These are phyloP conservation scores for Pedicia rivosa DNA, from an alignment of 2,888 invertebrate genomes.

Conservation along the genomic window DNA sequence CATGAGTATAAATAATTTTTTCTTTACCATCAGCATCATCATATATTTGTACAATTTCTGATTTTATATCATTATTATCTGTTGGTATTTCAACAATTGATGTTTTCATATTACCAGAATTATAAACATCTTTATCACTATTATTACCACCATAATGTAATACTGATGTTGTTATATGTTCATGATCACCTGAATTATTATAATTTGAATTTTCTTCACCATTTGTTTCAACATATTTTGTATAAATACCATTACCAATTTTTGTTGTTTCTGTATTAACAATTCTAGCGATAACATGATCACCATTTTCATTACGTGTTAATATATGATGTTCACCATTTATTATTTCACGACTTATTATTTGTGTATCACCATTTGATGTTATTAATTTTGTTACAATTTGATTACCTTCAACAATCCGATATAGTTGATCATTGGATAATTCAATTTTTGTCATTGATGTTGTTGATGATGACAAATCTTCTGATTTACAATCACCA, in stretches of 20 bases:
- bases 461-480: too few species aligned
- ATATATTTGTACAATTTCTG: conserved; percentile 24
- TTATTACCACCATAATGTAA: conserved; percentile 23
- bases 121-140: conserved; percentile 7
- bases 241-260: conserved; percentile 19
- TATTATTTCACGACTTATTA: conserved; percentile 31
- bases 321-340: conserved; percentile 31
- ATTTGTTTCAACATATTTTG: conserved; percentile 25
- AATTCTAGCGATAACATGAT: conserved; percentile 30
- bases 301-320: conserved; percentile 31
- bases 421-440: conserved; percentile 10
- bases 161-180: too few species aligned
- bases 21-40: conserved; percentile 24
- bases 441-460: conserved; percentile 3
- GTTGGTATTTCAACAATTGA: not conserved
- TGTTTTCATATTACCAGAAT: too few species aligned
- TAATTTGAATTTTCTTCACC: conserved; percentile 27
- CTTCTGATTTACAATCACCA: too few species aligned
- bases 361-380: conserved; percentile 30
- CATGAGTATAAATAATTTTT: conserved; percentile 32
- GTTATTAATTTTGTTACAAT: conserved; percentile 16
- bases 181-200: too few species aligned
- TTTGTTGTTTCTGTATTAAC: conserved; percentile 28
- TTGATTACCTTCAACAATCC: not conserved
- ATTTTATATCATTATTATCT: not conserved